Base-by-base conservation (phyloP, 2,888 invertebrate genomes). In the Pollenia amentaria region DNA sequence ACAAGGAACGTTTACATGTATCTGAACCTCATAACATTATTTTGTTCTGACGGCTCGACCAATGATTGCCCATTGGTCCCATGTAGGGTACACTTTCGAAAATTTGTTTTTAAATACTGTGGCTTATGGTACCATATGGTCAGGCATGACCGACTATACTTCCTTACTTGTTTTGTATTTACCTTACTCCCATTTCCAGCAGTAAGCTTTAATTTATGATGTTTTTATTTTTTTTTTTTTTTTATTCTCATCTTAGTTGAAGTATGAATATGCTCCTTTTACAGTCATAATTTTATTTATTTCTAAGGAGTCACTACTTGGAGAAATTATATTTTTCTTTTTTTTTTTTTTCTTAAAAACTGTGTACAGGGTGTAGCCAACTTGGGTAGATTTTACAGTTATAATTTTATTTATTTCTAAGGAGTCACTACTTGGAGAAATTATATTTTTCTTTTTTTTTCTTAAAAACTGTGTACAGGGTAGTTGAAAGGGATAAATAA, bases 251-350 rank as follows among this genome's bases (percentile, higher is more conserved):
- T 57, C 16, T 51, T 16, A 44, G 21, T 42, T 46, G n/a, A 53
- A 48, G 44, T 51, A 42, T 29, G 6, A 29, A 29, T 48, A 21
- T 81, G 46, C 42, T 65, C 65, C 55, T 60, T 77, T 83, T 46
- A 16, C 40, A 83, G 77, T 72, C 70, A 72, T 83, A 77, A 77
- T 72, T 77, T 65, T 72, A 72, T 72, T 84, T 73, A 48, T 55
- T 78, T 57, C 16, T 42, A 76, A 76, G 53, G 29, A 70, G 29
- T 55, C 42, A 78, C 55, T 57, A 64, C 70, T 77, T 77, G 46
- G 42, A 18, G 38, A 64, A 42, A 65, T 78, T 72, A 75, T 67
- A 57, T 72, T 21, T 55, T 82, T 75, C 29, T 70, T n/a, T 57
- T 77, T 78, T n/a, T 40, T 16, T 4, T 40, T 38, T 29, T 44